Evolutionary conservation across 1,140 invertebrate species (phyloP), one percentile per base, ranked within the genome.

Genomic region (Dryas iulia): DNA sequence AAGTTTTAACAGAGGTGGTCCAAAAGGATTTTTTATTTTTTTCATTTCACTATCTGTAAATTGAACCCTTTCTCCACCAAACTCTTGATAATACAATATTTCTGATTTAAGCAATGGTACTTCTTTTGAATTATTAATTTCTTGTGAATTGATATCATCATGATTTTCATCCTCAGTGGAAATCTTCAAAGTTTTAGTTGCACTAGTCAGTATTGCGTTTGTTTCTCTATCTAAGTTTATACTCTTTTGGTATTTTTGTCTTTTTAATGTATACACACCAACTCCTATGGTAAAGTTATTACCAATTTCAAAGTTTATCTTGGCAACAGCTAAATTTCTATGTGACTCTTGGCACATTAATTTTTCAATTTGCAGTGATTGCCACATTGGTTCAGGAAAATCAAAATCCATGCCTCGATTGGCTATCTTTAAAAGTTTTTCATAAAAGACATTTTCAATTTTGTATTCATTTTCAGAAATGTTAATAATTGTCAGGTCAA

Each of bases 1-100:
- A n/a, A 91, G 72, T 74, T 87, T 91, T 31, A 91, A 54, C 71
- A 77, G 81, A 1, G 84, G 82, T 59, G 83, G 80, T 0, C 86
- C 87, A 83, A 91, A 91, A 59, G 89, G 83, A 73, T 89, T 90
- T 59, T 69, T 83, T 7, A 91, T 76, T 33, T 56, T 39, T 57
- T 86, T 89, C 72, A 81, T 83, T 83, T 91, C 89, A 70, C 71
- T 67, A 62, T 81, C 76, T 57, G 84, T 89, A 54, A 91, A 89
- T 66, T 84, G 77, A 18, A 90, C 64, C 59, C 69, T 84, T 71
- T 89, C 81, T 28, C 77, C 83, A 26, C 86, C 89, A 83, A 79
- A 89, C 61, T 80, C 79, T 69, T 86, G 80, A 57, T 78, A 84
- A 63, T 84, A 62, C 39, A 91, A 56, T 57, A 84, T 21, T 74